Evolutionary conservation across 1,140 invertebrate genomes (phyloP).

Genomic region (Zaprionus vittiger): DNA sequence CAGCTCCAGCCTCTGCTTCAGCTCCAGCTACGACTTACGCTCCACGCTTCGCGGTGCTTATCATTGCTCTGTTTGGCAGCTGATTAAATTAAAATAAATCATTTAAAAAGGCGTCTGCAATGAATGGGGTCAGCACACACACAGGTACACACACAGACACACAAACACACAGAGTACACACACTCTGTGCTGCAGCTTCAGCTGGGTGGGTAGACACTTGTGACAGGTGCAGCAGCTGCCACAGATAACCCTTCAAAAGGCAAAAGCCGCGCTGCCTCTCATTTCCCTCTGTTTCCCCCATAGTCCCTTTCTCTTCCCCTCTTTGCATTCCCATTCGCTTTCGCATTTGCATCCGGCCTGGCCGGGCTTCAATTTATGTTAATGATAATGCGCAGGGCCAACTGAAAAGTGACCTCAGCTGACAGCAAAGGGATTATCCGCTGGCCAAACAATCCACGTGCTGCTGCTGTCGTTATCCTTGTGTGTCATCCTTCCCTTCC

Average conservation of each 20-base stretch:
- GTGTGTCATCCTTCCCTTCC: too few species aligned
- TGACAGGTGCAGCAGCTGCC: constrained; percentile 55
- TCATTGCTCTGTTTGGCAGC: constrained; percentile 77
- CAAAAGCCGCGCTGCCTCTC: constrained; percentile 28
- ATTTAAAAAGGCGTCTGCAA: constrained; percentile 61
- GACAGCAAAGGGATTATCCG: constrained; percentile 73
- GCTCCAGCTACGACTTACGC: constrained; percentile 2
- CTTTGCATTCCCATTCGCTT: constrained; percentile 7
- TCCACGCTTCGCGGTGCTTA: constrained; percentile 61
- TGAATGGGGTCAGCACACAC: constrained; percentile 43
- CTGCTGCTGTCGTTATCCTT: constrained; percentile 30
- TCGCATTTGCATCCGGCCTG: constrained; percentile 8
- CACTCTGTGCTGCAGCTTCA: background rate
- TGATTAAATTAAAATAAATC: constrained; percentile 81
- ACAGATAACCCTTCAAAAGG: constrained; percentile 42
- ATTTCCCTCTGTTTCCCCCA: background rate
- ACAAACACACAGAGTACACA: too few species aligned
- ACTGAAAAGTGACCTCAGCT: constrained; percentile 67
- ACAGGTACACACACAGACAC: constrained; percentile 12
- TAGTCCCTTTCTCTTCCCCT: background rate
- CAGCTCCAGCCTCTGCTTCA: background rate
- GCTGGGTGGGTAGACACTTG: constrained; percentile 18
- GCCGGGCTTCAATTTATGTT: constrained; percentile 38
- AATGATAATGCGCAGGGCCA: constrained; percentile 43
- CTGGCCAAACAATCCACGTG: constrained; percentile 62